Evolutionary conservation across 2,797 vertebrate species (phyloP), one percentile per base, ranked within the genome.

Genomic region (Falco rusticolus): DNA sequence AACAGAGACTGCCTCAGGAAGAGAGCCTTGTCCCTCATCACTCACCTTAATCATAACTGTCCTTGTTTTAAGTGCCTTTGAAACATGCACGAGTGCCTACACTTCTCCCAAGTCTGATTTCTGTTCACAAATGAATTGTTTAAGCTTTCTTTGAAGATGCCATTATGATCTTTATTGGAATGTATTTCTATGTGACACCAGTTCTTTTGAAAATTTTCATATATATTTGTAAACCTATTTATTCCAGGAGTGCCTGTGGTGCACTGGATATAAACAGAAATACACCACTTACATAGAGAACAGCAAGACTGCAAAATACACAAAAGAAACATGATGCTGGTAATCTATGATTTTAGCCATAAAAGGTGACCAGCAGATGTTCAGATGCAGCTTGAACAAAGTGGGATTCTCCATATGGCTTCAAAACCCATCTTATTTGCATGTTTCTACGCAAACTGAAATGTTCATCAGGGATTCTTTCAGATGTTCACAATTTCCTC

Each of bases 181-280:
- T 0, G 1, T 1, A 5, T 28, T 74, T 22, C 37, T 25, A 31
- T 10, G 3, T 50, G 5, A 10, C 34, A 25, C 8, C 26, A 33
- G 25, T 17, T 16, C 34, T 50, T n/a, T 1, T 4, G 17, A 25
- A 25, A 14, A 6, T 18, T 53, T 60, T 18, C 41, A 22, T 2
- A 0, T 6, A 0, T 5, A 8, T 29, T 39, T 37, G 34, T 37
- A 61, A 82, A 22, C 1, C n/a, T 13, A 18, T 45, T 18, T 45
- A 45, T 45, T 45, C 43, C 43, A 18, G 16, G 43, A 45, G 43
- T 45, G 43, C 17, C 43, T 45, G 43, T 16, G 17, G 43, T 45
- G 17, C 43, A 45, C 43, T 18, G 43, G 43, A 45, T 45, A 45
- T 45, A 45, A 45, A 45, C 59, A 71, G 37, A 71, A 47, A 41